Conservation (phyloP, 2,113 vertebrate genomes). For the Melospiza georgiana region DNA sequence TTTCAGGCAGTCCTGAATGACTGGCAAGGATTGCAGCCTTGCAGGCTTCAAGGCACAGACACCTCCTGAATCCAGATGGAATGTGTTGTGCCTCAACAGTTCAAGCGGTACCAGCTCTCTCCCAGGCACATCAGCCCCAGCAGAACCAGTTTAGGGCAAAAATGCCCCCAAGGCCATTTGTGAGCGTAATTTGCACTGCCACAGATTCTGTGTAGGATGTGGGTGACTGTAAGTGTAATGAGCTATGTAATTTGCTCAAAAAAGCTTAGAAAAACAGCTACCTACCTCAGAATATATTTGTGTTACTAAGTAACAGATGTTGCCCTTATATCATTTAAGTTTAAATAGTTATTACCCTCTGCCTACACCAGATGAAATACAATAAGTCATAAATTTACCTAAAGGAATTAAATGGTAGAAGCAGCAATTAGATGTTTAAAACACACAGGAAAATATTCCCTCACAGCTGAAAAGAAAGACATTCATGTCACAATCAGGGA, state of each 20-base stretch:
- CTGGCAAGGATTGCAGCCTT: not conserved
- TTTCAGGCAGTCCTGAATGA: not conserved
- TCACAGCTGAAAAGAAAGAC: not conserved
- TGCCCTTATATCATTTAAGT: constrained; percentile 15
- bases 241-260: constrained; percentile 58
- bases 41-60: not conserved
- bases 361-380: constrained; percentile 32
- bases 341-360: constrained; percentile 56
- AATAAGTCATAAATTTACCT: constrained; percentile 35
- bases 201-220: not conserved
- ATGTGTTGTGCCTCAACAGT: not conserved
- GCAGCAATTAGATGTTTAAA: not conserved
- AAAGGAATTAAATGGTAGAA: constrained; percentile 8
- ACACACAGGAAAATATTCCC: not conserved
- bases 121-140: not conserved
- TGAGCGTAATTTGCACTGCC: not conserved
- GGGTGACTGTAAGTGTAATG: constrained; percentile 3
- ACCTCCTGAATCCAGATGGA: not conserved
- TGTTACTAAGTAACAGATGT: constrained; percentile 69
- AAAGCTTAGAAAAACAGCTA: constrained; percentile 41
- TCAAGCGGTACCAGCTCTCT: not conserved
- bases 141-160: not conserved
- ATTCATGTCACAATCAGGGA: not conserved
- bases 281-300: constrained; percentile 54
- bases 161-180: not conserved